Evolutionary conservation across 2,888 invertebrate genomes (phyloP), one percentile per base, ranked within the genome.

Genomic region (Torymus aiolomorphi): DNA sequence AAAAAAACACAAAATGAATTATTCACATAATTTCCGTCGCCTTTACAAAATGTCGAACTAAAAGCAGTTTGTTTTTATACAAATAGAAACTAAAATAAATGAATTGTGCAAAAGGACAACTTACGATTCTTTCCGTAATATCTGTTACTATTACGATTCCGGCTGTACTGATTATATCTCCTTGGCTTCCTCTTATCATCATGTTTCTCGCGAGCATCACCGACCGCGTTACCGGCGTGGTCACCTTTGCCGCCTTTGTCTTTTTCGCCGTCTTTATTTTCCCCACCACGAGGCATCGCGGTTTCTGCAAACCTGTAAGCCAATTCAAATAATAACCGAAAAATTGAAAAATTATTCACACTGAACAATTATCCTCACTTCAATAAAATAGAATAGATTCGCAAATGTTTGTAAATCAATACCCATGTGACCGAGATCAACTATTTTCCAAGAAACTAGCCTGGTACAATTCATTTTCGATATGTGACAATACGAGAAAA

Each of bases 51-150:
- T 20, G 20, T 20, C 20, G 20, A 20, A 20, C 20, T 20, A 20
- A 20, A 20, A 20, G 20, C 20, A 20, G 20, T 20, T 20, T 20
- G 2, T 20, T 20, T 20, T 20, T 2, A 8, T 42, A 42, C 42
- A 42, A 8, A 42, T 42, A 42, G 42, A 42, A 42, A 42, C 1
- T 42, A 20, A 63, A 51, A 71, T 56, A 59, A 61, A 67, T 13
- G 14, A 57, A 49, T 54, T 13, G n/a, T 12, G 42, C 42, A 42
- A 1, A 42, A 42, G 51, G 8, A 57, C 70, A 14, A 76, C 81
- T 82, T 54, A 82, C 82, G 82, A 75, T 74, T 80, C 57, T 82
- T 82, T 42, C 82, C 77, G 16, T 75, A 80, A 77, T 54, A 66
- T 65, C 71, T 66, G 61, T 80, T 76, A 49, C 72, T 20, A 20